These are phyloP conservation scores for Cloeon dipterum DNA, from an alignment of 2,888 invertebrate species.

Conservation along the genomic window DNA sequence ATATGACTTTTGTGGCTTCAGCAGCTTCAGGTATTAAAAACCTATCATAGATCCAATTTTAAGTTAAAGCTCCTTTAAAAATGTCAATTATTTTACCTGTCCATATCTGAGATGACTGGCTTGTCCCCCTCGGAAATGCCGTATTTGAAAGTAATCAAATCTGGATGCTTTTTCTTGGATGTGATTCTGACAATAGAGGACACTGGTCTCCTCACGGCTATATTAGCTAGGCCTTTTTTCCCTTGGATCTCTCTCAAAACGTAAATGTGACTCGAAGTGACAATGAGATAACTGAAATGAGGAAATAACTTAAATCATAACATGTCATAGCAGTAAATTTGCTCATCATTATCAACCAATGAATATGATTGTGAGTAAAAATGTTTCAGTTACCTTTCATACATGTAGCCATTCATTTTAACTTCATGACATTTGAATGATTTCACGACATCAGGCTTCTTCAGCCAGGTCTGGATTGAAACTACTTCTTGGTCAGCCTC, in stretches of 20 bases:
- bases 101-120: constrained; percentile 68
- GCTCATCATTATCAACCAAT: no score
- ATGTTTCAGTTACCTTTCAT: constrained; percentile 29
- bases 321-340: no score
- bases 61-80: background rate
- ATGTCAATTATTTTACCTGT: constrained; percentile 20
- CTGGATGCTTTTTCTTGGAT: constrained; percentile 83
- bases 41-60: constrained; percentile 18
- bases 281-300: constrained; percentile 47
- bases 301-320: no score
- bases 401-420: constrained; percentile 67
- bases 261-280: constrained; percentile 66
- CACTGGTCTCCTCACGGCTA: constrained; percentile 69
- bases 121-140: constrained; percentile 63
- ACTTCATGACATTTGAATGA: constrained; percentile 85
- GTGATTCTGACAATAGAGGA: constrained; percentile 92
- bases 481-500: constrained; percentile 48
- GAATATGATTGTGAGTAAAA: background rate
- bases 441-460: constrained; percentile 61
- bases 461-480: constrained; percentile 54
- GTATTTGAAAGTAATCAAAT: constrained; percentile 93
- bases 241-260: constrained; percentile 60
- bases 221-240: constrained; percentile 54
- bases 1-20: constrained; percentile 71
- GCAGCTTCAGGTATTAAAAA: constrained; percentile 82